Evolutionary conservation across 2,113 vertebrate species (phyloP).

Genomic region (Periophthalmodon schlosseri): DNA sequence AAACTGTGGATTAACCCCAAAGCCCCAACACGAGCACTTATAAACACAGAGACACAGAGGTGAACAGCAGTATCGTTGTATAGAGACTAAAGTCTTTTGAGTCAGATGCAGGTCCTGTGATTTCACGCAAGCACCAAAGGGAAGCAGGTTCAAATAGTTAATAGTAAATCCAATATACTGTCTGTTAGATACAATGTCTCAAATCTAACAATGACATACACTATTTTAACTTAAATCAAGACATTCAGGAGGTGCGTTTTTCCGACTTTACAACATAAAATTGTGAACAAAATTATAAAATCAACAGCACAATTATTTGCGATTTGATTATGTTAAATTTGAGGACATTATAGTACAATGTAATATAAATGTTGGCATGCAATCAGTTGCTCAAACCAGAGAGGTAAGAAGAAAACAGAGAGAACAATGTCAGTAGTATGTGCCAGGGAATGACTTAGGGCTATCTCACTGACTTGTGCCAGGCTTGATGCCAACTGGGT

Average conservation of each 20-base stretch:
- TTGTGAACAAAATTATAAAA: not conserved
- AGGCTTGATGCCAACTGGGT: constrained; percentile 92
- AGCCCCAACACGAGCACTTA: constrained; percentile 34
- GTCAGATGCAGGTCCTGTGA: constrained; percentile 50
- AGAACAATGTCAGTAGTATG: constrained; percentile 41
- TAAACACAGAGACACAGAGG: constrained; percentile 17
- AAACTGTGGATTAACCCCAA: constrained; percentile 58
- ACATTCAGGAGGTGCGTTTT: not conserved
- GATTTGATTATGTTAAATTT: not conserved
- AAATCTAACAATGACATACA: not conserved
- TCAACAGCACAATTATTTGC: not conserved
- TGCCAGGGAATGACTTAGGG: constrained; percentile 42
- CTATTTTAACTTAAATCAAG: not conserved
- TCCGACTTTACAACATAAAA: not conserved
- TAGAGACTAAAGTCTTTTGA: constrained; percentile 66
- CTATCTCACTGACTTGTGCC: constrained; percentile 92
- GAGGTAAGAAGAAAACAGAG: constrained; percentile 20
- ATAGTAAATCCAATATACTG: not conserved
- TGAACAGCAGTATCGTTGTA: constrained; percentile 67
- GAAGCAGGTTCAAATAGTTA: not conserved
- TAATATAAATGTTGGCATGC: not conserved
- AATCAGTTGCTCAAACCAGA: constrained; percentile 41
- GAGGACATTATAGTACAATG: not conserved
- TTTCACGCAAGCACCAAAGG: constrained; percentile 24
- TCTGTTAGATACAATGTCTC: not conserved